These are phyloP conservation scores for Fregata magnificens DNA, from an alignment of 2,113 vertebrate species.

Conservation along the genomic window DNA sequence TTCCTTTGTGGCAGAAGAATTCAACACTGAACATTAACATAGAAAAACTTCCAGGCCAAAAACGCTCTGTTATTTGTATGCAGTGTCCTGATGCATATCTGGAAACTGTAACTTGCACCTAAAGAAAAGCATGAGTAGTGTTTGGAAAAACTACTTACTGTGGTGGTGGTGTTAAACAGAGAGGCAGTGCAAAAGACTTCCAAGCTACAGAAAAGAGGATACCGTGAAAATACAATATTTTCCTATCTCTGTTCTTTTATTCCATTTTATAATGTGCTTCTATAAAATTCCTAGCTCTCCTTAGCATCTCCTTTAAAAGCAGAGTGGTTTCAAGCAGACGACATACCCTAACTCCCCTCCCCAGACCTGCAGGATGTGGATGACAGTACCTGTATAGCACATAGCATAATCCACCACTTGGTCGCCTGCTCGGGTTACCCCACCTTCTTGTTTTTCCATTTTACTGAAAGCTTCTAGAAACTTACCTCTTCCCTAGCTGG, in stretches of 20 bases:
- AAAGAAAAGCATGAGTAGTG: neutral
- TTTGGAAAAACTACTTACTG: neutral
- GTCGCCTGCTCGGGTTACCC: rapidly evolving
- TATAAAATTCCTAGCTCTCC: neutral
- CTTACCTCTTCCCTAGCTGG: neutral
- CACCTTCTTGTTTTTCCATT: neutral
- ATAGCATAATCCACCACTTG: rapidly evolving
- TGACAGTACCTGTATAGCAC: neutral
- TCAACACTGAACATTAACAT: neutral
- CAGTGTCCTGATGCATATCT: neutral
- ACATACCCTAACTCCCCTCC: neutral
- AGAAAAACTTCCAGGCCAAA: neutral
- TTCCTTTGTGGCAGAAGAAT: neutral
- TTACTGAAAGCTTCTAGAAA: neutral
- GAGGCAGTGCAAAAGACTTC: neutral
- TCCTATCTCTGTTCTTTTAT: neutral
- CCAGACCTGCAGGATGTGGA: neutral
- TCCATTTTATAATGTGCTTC: neutral
- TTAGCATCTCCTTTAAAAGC: neutral
- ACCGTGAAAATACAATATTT: neutral
- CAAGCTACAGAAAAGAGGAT: neutral
- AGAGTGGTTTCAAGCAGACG: neutral
- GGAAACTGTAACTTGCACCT: neutral
- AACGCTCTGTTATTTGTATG: neutral
- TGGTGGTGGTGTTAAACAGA: neutral